Base-by-base conservation (phyloP, 2,113 vertebrate genomes). In the Anhinga anhinga region DNA sequence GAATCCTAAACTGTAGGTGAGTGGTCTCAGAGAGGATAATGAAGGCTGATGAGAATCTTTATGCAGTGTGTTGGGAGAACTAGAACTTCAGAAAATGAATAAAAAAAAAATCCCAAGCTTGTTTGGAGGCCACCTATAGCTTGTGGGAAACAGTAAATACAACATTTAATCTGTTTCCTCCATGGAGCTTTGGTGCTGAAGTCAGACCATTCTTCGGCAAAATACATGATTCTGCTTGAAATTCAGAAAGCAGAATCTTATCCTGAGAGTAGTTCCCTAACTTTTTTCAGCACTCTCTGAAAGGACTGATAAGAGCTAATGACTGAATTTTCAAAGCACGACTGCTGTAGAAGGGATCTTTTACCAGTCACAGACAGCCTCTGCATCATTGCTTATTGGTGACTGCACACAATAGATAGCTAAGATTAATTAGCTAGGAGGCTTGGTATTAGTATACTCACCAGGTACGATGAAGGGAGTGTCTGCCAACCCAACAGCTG, bases 251-350 rank as follows among this genome's bases (percentile, higher is more conserved):
- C 14, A 69, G 34, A 81, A n/a, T 61, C 44, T 81, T 84, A 53
- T 36, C 18, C 25, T 61, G 6, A 76, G 22, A 85, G 9, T 26
- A 72, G 66, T n/a, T 7, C 7, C 8, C 6, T 50, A 55, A 45
- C 25, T 49, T 58, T 92, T 90, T 76, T 36, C 55, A 80, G 13
- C 20, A 55, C 8, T 61, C 21, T 79, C 77, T n/a, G 19, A 77
- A 73, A 2, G 1, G 49, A 38, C 10, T 0, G 0, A 8, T 73
- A 70, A 63, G 49, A 91, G 18, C 30, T 77, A 72, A 73, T 70
- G 17, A 70, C 44, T 83, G 26, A 55, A 45, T 76, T 90, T 92
- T 82, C 52, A 36, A 83, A 86, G 23, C 13, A 26, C 44, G 26
- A 38, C 32, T 82, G 23, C 13, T 70, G 34, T 27, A 67, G 44